Conservation (phyloP, 2,888 invertebrate species). For the Troides oblongomaculatus region DNA sequence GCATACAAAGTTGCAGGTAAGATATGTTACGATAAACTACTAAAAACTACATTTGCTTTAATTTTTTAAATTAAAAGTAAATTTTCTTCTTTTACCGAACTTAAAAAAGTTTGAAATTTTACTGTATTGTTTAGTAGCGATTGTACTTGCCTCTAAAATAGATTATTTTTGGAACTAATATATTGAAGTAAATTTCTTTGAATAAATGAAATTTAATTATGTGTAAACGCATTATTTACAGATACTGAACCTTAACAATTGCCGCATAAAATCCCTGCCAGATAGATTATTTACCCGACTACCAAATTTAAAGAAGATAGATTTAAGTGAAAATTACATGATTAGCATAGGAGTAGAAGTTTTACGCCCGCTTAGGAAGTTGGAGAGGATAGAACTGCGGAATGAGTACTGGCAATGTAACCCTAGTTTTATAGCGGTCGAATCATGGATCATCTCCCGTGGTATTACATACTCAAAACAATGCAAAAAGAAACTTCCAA, state of each 20-base stretch:
- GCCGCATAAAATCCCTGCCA: slow-evolving; percentile 79
- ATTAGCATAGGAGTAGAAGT: slow-evolving; percentile 72
- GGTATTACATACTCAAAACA: slow-evolving; percentile 70
- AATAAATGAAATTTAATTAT: neutral
- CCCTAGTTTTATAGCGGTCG: slow-evolving; percentile 60
- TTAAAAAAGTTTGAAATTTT: too few species aligned
- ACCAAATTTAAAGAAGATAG: slow-evolving; percentile 78
- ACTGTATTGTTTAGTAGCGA: too few species aligned
- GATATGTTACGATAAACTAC: neutral
- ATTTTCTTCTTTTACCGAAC: too few species aligned
- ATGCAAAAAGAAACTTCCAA: slow-evolving; percentile 60
- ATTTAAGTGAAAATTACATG: slow-evolving; percentile 82
- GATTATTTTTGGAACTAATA: too few species aligned
- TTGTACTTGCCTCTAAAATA: too few species aligned
- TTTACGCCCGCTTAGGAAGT: slow-evolving; percentile 67
- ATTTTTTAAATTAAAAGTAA: too few species aligned
- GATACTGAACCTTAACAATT: slow-evolving; percentile 80
- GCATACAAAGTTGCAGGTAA: slow-evolving; percentile 75
- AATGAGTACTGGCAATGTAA: slow-evolving; percentile 81
- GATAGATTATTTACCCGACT: slow-evolving; percentile 73
- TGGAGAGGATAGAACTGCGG: slow-evolving; percentile 75
- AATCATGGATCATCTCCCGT: slow-evolving; percentile 62
- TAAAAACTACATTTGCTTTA: too few species aligned
- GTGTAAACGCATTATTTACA: slow-evolving; percentile 47
- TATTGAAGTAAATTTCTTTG: too few species aligned